Conservation (phyloP, 1,140 invertebrate genomes). For the Hetaerina americana region DNA sequence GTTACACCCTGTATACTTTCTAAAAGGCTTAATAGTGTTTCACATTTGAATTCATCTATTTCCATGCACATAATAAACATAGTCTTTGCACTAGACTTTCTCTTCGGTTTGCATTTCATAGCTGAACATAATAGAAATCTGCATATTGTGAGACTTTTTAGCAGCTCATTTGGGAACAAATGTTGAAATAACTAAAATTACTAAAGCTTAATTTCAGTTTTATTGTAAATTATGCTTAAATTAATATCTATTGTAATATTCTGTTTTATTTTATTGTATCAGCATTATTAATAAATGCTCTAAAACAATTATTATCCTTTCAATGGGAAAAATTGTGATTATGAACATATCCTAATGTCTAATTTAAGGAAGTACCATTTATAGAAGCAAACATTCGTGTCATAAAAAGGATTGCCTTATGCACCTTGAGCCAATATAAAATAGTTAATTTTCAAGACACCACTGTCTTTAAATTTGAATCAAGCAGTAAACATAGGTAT, state of each 20-base stretch:
- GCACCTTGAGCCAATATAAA: no score
- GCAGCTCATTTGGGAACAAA: neutral
- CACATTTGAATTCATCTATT: neutral
- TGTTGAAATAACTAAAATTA: neutral
- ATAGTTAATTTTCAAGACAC: no score
- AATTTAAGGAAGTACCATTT: no score
- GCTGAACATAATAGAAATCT: neutral
- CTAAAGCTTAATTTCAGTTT: neutral
- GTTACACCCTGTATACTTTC: neutral
- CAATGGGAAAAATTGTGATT: no score
- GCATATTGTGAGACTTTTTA: neutral
- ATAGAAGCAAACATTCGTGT: no score
- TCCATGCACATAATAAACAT: neutral
- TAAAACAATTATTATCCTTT: no score
- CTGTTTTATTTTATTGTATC: conserved; percentile 1
- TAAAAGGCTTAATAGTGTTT: neutral
- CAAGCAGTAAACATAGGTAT: no score
- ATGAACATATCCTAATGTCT: no score
- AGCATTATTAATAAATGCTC: neutral
- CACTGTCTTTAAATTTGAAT: no score
- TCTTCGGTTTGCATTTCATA: neutral
- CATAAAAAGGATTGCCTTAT: no score
- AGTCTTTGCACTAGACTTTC: neutral
- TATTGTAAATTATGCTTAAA: neutral
- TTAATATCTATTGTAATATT: neutral